Evolutionary conservation across 2,888 invertebrate species (phyloP), one percentile per base, ranked within the genome.

Genomic region (Phragmatobia fuliginosa): DNA sequence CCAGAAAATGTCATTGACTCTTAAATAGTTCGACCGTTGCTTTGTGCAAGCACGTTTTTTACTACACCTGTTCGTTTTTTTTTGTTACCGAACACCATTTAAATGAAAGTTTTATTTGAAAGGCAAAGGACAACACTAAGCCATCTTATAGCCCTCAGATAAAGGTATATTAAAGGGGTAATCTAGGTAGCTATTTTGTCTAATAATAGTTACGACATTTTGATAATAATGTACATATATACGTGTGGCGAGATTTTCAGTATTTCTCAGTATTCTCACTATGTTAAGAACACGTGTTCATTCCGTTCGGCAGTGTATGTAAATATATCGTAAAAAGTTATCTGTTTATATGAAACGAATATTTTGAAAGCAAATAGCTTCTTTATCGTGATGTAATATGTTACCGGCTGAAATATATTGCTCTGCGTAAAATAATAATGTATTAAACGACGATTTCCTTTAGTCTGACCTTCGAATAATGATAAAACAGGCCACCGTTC

Each of bases 11-110:
- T 88, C 90, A 85, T 87, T 90, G 91, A 89, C 90, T 87, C 78
- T 72, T 85, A 87, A 87, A 87, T 87, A 83, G 88, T 85, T 72
- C 85, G 83, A 86, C 87, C 87, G 88, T 86, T 90, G 86, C 74
- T 82, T 83, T 77, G 70, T 72, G 74, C 79, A 80, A 82, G 81
- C 76, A 79, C 73, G 72, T 80, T 78, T 73, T 80, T 80, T 74
- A 64, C 38, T 16, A 56, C 28, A 52, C 45, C 45, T 56, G 56
- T 28, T 56, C 25, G 18, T 62, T 38, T 62, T 62, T 38, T 62
- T 62, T 28, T 28, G 8, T 41, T 45, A 21, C 25, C 45, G 62
- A 62, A 45, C 36, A 18, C 25, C n/a, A 25, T 11, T 8, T 16
- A 41, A 41, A 28, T 33, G n/a, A 61, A 62, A 28, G 41, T 49